A percentile compares a stretch with the other conserved stretches of the same genome.
Conservation (phyloP, 2,113 vertebrate genomes). For the Malaclemys terrapin region DNA sequence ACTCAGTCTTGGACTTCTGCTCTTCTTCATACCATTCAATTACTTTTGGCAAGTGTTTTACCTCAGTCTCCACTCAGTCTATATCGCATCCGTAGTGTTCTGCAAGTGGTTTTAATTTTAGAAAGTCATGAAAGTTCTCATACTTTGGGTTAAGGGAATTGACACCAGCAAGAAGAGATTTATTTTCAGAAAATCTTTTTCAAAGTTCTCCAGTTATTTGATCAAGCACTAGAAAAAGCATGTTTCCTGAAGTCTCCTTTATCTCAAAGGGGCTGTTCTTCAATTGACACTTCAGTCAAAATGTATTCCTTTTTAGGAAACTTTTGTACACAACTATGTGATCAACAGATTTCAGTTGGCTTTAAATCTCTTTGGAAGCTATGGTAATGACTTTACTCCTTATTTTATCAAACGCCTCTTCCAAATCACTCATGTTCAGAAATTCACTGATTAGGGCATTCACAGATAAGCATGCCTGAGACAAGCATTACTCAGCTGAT, state of each 20-base stretch:
- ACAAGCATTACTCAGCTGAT: background rate
- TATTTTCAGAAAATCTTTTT: background rate
- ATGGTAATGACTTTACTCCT: background rate
- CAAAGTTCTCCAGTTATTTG: background rate
- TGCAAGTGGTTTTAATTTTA: background rate
- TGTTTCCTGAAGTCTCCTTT: background rate
- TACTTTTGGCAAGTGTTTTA: background rate
- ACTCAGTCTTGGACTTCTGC: background rate
- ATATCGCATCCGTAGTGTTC: background rate
- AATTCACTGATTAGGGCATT: background rate
- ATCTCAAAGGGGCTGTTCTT: background rate
- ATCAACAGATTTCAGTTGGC: background rate
- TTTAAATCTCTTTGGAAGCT: background rate
- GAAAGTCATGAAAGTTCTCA: background rate
- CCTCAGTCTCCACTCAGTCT: background rate
- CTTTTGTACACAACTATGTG: background rate
- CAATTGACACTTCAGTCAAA: background rate
- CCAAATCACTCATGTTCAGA: background rate
- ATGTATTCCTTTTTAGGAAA: background rate
- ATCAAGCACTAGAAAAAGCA: background rate
- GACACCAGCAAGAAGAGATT: background rate
- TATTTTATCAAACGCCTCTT: background rate
- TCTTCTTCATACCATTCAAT: background rate
- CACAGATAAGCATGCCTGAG: background rate
- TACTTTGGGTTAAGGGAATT: background rate